Base-by-base conservation (phyloP, 2,797 vertebrate species). In the Lutjanus argentimaculatus region DNA sequence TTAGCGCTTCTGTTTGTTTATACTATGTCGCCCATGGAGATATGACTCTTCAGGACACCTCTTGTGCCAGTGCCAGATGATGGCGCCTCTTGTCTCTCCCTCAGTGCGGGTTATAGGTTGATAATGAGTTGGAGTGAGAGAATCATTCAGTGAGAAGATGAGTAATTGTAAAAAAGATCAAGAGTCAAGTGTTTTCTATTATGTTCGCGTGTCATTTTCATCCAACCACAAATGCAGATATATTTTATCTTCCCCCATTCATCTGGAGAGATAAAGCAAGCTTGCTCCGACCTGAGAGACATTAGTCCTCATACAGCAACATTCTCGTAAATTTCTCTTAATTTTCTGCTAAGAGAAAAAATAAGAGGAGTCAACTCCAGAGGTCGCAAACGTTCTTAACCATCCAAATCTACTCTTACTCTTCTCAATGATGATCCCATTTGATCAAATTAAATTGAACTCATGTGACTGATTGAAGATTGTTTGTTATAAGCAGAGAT, bases 221-320 rank as follows among this genome's bases (percentile, higher is more conserved):
- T 72, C 65, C 71, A 88, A 83, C 70, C 83, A 79, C 52, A 82
- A 74, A 85, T 25, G 36, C 52, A 88, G 78, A 88, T 90, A 16
- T 42, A 55, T 43, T 74, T 51, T 77, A 85, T 91, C 80, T 72
- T 68, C 46, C 30, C 19, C 21, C 64, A 52, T 85, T 82, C 72
- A 90, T 91, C 87, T 61, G 77, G 59, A 59, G 66, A 62, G 89
- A 90, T 84, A 78, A 84, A 73, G 21, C 66, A 45, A 53, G 69
- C 67, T 78, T 77, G 72, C 62, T 79, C 67, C 69, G 69, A 77
- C 80, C 75, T 73, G 67, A 71, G 43, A 68, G 49, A 82, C 63
- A 46, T 36, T 36, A 36, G 30, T 36, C 30, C 30, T 36, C 30
- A 36, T 36, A 36, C 30, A 36, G 30, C 30, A 36, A 36, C 30